Evolutionary conservation across 2,797 vertebrate genomes (phyloP), one percentile per base, ranked within the genome.

Genomic region (Phoxinus dragarum): DNA sequence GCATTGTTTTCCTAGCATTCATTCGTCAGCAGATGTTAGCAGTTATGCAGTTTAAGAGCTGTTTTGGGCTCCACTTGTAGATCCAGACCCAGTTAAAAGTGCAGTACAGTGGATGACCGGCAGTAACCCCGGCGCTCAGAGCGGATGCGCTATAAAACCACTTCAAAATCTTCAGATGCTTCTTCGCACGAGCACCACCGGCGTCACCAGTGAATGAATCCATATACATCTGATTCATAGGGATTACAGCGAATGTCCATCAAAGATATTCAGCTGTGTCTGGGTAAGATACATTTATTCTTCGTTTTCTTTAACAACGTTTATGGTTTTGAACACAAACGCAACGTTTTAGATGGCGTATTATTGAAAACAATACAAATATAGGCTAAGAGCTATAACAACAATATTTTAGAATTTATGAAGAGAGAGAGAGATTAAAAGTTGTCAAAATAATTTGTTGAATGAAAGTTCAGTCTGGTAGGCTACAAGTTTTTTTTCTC

Each of bases 61-160:
- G 88, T 89, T 89, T 89, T 79, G 80, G 72, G 82, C 78, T 84
- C 64, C 88, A 89, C 86, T 90, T 89, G 90, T 84, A 88, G 54
- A 54, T 75, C 49, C 86, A 56, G 83, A 80, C 42, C 16, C 61
- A 66, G 77, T 66, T 87, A 69, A 84, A 76, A 27, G 23, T 31
- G 47, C 71, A 76, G 78, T 38, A 72, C 61, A 52, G 59, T 69
- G 66, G 9, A 14, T 91, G 91, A 90, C 92, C 91, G 92, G 66
- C 16, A 90, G 92, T 93, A 93, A 93, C 91, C 91, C 76, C 86
- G 61, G 44, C 31, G 72, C 54, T 66, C 64, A 40, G 36, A 87
- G 87, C 88, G 85, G 88, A 85, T 86, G 84, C 88, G 42, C 49
- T 88, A 89, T 88, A 91, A 91, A 89, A 81, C 87, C 86, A 36